Percentiles rank a stretch among this genome's conserved stretches.
These are phyloP conservation scores for Teleopsis dalmanni DNA, from an alignment of 1,140 invertebrate genomes.

Conservation along the genomic window DNA sequence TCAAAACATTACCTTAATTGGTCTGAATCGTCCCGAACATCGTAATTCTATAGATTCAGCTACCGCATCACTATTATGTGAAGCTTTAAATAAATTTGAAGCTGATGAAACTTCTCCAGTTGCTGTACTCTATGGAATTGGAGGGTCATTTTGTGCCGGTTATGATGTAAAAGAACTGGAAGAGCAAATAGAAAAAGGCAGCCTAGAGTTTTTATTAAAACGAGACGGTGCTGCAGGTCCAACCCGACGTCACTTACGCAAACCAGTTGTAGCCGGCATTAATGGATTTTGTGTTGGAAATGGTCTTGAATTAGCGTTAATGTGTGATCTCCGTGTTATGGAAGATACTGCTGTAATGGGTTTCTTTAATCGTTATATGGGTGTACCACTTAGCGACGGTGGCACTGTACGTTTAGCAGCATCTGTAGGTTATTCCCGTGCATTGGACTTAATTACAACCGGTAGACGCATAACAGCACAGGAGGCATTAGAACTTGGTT, in stretches of 20 bases:
- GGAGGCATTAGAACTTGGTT: conserved; percentile 71
- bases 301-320: conserved; percentile 80
- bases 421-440: conserved; percentile 72
- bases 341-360: conserved; percentile 78
- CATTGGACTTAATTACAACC: conserved; percentile 82
- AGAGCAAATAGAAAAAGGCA: conserved; percentile 27
- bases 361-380: conserved; percentile 74
- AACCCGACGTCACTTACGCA: conserved; percentile 55
- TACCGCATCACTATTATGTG: conserved; percentile 58
- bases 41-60: conserved; percentile 69
- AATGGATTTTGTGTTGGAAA: conserved; percentile 81
- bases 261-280: conserved; percentile 79
- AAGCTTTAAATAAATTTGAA: conserved; percentile 72
- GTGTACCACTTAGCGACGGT: conserved; percentile 74
- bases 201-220: conserved; percentile 33
- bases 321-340: conserved; percentile 82
- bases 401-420: conserved; percentile 71
- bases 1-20: conserved; percentile 61
- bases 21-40: conserved; percentile 74
- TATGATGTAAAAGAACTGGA: conserved; percentile 68
- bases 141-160: conserved; percentile 85
- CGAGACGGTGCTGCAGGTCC: conserved; percentile 15
- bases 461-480: conserved; percentile 64
- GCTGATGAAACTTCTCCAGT: conserved; percentile 58
- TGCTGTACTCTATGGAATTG: conserved; percentile 76